phyloP scores from a whole-genome alignment of 2,113 vertebrate species.

The Lota lota region DNA sequence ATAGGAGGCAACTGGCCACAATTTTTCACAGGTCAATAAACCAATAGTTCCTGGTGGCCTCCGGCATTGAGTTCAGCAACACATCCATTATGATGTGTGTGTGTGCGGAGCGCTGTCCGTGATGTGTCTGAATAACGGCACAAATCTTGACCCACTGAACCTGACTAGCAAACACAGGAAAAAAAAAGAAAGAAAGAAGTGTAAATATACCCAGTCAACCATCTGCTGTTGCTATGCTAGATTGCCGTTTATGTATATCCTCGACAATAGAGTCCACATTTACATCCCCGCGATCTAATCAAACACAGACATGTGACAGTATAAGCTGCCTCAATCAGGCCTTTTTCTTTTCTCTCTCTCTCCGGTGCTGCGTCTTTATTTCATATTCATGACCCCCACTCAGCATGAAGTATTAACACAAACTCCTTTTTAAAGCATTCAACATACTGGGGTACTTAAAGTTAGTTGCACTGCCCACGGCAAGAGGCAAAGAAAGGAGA shows the following conservation, averaged over 20 bases:
- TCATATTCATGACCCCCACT: constrained; percentile 46
- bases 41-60: constrained; percentile 33
- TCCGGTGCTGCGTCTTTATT: constrained; percentile 30
- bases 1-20: constrained; percentile 24
- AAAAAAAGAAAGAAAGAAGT: too few species aligned
- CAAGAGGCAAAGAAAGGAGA: constrained; percentile 33
- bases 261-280: too few species aligned
- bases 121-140: too few species aligned
- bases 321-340: too few species aligned
- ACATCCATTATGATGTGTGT: constrained; percentile 35
- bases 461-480: constrained; percentile 45
- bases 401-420: constrained; percentile 54
- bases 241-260: too few species aligned
- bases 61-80: constrained; percentile 33
- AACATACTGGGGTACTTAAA: constrained; percentile 42
- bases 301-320: too few species aligned
- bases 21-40: constrained; percentile 57
- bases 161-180: too few species aligned
- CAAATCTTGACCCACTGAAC: too few species aligned
- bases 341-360: too few species aligned
- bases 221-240: too few species aligned
- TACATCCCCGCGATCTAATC: too few species aligned
- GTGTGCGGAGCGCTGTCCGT: background rate
- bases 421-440: constrained; percentile 34
- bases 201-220: background rate